phyloP scores from a whole-genome alignment of 2,888 invertebrate species.

The Stenolophus ochropezus region DNA sequence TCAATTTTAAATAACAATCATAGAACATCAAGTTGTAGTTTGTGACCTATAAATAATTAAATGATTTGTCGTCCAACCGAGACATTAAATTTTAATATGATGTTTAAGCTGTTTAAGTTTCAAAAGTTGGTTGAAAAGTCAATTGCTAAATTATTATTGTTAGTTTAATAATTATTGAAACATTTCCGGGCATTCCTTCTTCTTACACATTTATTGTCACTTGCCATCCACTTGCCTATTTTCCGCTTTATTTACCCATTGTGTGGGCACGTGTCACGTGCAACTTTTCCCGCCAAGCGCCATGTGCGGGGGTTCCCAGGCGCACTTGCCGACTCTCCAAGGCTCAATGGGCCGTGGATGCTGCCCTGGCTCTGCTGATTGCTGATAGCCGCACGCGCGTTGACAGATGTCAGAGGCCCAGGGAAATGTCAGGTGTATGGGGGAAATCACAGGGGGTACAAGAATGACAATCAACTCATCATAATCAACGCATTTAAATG shows the following conservation, averaged over 20 bases:
- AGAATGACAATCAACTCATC: not conserved
- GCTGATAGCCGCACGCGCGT: conserved; percentile 36
- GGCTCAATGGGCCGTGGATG: conserved; percentile 67
- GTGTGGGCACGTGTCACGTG: conserved; percentile 68
- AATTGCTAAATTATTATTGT: too few relatives aligned
- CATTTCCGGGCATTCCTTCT: too few relatives aligned
- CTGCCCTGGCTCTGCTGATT: conserved; percentile 62
- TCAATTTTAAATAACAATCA: too few relatives aligned
- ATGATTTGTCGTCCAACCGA: too few relatives aligned
- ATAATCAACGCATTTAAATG: too few relatives aligned
- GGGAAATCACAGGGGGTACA: not conserved
- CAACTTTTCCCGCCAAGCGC: conserved; percentile 67
- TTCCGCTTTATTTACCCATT: not conserved
- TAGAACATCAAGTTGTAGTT: too few relatives aligned
- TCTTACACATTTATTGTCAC: too few relatives aligned
- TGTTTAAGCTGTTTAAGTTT: too few relatives aligned
- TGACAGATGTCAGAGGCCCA: conserved; percentile 67
- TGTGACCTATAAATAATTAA: too few relatives aligned
- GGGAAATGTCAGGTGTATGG: conserved; percentile 52
- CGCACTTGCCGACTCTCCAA: conserved; percentile 67
- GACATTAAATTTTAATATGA: too few relatives aligned
- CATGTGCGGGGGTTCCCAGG: conserved; percentile 71
- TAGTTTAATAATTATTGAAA: too few relatives aligned
- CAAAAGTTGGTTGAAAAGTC: too few relatives aligned
- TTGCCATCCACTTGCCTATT: not conserved